These are phyloP conservation scores for Muscidifurax raptorellus DNA, from an alignment of 1,140 invertebrate genomes.

Conservation along the genomic window DNA sequence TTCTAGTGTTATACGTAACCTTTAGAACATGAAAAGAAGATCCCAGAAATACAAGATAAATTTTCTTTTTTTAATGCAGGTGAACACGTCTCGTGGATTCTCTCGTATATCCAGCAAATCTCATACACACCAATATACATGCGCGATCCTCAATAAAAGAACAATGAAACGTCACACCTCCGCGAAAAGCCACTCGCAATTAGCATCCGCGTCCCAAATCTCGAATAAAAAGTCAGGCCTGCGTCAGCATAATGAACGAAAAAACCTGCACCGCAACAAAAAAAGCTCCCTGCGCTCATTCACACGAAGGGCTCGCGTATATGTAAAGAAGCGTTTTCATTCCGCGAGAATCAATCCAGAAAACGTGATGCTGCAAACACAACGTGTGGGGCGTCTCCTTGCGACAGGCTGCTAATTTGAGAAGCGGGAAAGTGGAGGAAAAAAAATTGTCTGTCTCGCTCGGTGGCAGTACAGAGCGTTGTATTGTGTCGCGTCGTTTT, in stretches of 20 bases:
- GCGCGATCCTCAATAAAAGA: background rate
- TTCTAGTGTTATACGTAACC: too few relatives aligned
- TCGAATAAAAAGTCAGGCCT: background rate
- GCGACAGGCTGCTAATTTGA: background rate
- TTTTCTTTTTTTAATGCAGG: too few relatives aligned
- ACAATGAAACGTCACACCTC: background rate
- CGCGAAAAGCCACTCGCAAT: background rate
- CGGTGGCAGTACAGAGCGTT: too few relatives aligned
- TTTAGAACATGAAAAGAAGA: too few relatives aligned
- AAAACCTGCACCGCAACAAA: background rate
- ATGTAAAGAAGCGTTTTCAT: conserved; percentile 8
- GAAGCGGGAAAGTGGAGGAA: background rate
- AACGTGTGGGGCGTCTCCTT: background rate
- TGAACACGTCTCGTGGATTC: too few relatives aligned
- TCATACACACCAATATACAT: background rate
- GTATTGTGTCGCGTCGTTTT: background rate
- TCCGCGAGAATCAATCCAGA: background rate
- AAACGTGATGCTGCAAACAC: background rate
- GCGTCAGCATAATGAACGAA: background rate
- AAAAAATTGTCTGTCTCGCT: background rate
- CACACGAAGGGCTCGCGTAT: background rate
- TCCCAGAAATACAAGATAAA: too few relatives aligned
- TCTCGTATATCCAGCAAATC: background rate
- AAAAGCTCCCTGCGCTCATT: background rate
- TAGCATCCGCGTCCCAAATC: background rate